Base-by-base conservation (phyloP, 2,113 vertebrate genomes). In the Potamarius usumacintae region DNA sequence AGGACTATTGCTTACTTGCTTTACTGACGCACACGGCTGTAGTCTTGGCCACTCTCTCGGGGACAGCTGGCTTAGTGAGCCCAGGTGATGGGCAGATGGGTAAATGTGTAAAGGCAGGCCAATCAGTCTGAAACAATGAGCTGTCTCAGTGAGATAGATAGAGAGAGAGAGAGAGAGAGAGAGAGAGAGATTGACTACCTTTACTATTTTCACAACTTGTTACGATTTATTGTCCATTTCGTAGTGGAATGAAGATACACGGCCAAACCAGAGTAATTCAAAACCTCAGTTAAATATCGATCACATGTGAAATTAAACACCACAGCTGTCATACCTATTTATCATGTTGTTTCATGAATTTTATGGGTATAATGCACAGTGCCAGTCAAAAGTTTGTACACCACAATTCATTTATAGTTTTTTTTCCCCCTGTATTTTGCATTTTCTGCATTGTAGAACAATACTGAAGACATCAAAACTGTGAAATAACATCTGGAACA, bases 31-130 rank as follows among this genome's bases (percentile, higher is more conserved):
- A 93, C 93, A 92, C 94, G 92, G 92, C 92, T 93, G 92, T 90
- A 86, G 91, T 88, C 63, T 84, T 34, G 85, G 90, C 90, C 30
- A 90, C 80, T 93, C 91, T 93, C 89, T 85, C 50, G 53, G 90
- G 92, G 94, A 94, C 92, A 94, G 94, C 93, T 94, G 94, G 92
- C 93, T 95, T 95, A 94, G 94, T 95, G 94, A 93, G 92, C 83
- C 86, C 88, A 90, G 89, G 92, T 94, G 95, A 95, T 92, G 93
- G 94, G 94, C 94, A 94, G 94, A 93, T 93, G 90, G 89, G 91
- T 92, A 92, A 95, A 95, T 94, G 91, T 90, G 91, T 93, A 91
- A 94, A 93, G 94, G 94, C 95, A 95, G 93, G 89, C 93, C 94
- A 94, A 91, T 94, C 93, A 93, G 91, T 92, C 93, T 93, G 94